Percentiles rank a stretch among this genome's conserved stretches.
Conservation (phyloP, 2,888 invertebrate genomes). For the Epinotia nisella region DNA sequence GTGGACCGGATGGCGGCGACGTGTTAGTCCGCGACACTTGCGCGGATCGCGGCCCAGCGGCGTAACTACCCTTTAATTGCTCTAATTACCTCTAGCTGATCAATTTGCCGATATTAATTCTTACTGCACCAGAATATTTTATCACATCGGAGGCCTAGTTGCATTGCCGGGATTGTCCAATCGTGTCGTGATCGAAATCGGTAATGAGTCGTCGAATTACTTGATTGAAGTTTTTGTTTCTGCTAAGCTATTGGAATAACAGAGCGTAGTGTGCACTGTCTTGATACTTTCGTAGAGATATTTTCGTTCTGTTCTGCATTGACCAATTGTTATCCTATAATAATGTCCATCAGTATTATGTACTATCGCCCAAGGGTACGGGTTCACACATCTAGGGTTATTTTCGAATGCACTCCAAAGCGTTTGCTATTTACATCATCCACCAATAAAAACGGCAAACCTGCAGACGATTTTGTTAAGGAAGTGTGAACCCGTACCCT, state of each 20-base stretch:
- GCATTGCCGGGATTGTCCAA: constrained; percentile 40
- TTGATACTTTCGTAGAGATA: neutral
- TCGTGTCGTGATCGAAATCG: constrained; percentile 21
- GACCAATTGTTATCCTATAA: neutral
- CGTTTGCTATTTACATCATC: too few relatives aligned
- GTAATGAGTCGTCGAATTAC: constrained; percentile 11
- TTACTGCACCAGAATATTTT: constrained; percentile 64
- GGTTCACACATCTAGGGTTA: too few relatives aligned
- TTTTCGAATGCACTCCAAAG: too few relatives aligned
- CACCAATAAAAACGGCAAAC: too few relatives aligned
- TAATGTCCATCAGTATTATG: neutral
- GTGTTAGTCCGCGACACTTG: constrained; percentile 58
- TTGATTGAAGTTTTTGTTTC: constrained; percentile 14
- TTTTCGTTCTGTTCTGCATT: neutral
- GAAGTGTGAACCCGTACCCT: too few relatives aligned
- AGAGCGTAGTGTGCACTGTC: neutral
- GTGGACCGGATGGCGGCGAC: constrained; percentile 56
- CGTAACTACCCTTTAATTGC: constrained; percentile 66
- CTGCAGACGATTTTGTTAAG: too few relatives aligned
- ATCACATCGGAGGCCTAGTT: constrained; percentile 54
- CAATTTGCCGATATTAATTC: constrained; percentile 62
- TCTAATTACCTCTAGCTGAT: constrained; percentile 65
- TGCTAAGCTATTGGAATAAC: neutral
- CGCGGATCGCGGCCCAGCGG: constrained; percentile 50
- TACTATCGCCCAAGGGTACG: too few relatives aligned